Base-by-base conservation (phyloP, 2,113 vertebrate species). In the Myrmophylax atrothorax region DNA sequence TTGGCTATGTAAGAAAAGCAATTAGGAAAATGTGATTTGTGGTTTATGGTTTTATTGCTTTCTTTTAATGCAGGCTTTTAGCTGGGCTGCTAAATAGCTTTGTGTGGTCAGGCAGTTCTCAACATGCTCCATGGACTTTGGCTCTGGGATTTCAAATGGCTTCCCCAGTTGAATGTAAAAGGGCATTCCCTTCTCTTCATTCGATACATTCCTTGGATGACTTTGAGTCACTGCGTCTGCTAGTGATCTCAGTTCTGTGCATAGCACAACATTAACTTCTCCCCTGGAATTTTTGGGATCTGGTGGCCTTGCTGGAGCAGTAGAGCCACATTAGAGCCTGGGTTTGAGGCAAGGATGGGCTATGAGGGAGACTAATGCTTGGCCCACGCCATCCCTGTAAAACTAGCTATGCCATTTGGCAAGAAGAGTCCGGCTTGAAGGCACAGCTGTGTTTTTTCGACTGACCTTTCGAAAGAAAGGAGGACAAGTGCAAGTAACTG, bases 21-120 rank as follows among this genome's bases (percentile, higher is more conserved):
- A 95, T 95, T 89, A 94, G 89, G 77, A 92, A 91, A 93, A 91
- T 80, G 62, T 77, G 53, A 46, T 53, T 79, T 95, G 89, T 33
- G 64, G 58, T 87, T 96, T 93, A 94, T 53, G 46, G 55, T 35
- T 94, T 88, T 40, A 77, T 42, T 46, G 66, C 37, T 67, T 90
- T 60, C 80, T 59, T 94, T 87, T 82, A 68, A 88, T 26, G 53
- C 55, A 80, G 81, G 29, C 62, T 77, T 90, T 95, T 84, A 38
- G 33, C 89, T 82, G 74, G 2, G 3, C 29, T 60, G 73, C 47
- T 70, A 24, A 35, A 72, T 6, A 74, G 38, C 64, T 92, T 87
- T 81, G 24, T n/a, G 33, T 75, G 47, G 52, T 59, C 76, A 68
- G 42, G 72, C 35, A 63, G 23, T 64, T 81, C 56, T 55, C 69